A percentile compares a stretch with the other conserved stretches of the same genome.
Conservation (phyloP, 2,888 invertebrate species). For the Zele albiditarsus region DNA sequence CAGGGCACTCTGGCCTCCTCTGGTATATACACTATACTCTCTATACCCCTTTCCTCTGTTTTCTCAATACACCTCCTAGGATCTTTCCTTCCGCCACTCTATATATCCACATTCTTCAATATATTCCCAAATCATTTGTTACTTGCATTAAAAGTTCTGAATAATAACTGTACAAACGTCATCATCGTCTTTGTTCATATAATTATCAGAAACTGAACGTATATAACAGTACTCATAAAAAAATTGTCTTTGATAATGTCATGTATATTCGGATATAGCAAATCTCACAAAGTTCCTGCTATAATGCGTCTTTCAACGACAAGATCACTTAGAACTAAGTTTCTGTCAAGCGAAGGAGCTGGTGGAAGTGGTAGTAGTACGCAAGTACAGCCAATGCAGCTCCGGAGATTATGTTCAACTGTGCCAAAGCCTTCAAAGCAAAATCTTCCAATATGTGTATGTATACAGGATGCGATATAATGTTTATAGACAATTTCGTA, state of each 20-base stretch:
- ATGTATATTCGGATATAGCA: not conserved
- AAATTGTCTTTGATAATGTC: not conserved
- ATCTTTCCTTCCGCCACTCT: not conserved
- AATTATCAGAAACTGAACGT: not conserved
- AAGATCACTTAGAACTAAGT: slow-evolving; percentile 37
- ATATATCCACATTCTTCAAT: not conserved
- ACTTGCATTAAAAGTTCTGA: too few relatives aligned
- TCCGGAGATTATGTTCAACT: slow-evolving; percentile 64
- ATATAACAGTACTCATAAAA: not conserved
- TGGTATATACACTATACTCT: slow-evolving; percentile 40
- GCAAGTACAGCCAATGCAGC: slow-evolving; percentile 50
- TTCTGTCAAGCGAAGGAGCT: slow-evolving; percentile 30
- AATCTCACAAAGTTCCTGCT: not conserved
- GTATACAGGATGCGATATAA: slow-evolving; percentile 1
- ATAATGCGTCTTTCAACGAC: slow-evolving; percentile 14
- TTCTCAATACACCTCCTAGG: slow-evolving; percentile 21
- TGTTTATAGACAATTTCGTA: slow-evolving; percentile 17
- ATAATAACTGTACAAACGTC: too few relatives aligned
- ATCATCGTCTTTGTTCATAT: not conserved
- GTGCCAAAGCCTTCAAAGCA: slow-evolving; percentile 60
- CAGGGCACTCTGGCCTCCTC: slow-evolving; percentile 49
- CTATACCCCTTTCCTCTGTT: slow-evolving; percentile 31
- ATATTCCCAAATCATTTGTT: not conserved
- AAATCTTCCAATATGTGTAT: slow-evolving; percentile 54
- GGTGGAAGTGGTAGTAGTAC: not conserved